phyloP scores from a whole-genome alignment of 2,113 vertebrate species.

The Craseonycteris thonglongyai region DNA sequence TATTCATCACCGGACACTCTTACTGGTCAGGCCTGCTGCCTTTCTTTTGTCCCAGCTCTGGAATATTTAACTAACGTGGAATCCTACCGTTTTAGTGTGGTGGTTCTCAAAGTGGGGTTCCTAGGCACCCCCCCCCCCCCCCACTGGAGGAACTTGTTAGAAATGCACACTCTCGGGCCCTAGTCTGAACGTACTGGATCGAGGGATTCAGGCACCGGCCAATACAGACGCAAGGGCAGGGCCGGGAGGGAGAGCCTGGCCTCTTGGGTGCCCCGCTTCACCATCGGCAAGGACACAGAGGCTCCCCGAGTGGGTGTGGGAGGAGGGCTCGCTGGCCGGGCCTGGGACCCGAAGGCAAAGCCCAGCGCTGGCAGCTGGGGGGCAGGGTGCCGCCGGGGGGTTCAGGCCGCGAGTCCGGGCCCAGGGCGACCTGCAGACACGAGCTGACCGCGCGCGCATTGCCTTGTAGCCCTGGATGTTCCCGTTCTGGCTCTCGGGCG shows the following conservation, averaged over 20 bases:
- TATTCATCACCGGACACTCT: fast-evolving
- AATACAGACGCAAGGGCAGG: not conserved
- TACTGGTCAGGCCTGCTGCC: fast-evolving
- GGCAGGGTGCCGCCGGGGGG: not conserved
- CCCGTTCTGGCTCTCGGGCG: constrained; percentile 93
- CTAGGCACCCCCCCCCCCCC: not conserved
- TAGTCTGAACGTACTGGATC: fast-evolving
- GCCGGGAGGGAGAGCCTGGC: not conserved
- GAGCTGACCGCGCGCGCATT: constrained; percentile 13
- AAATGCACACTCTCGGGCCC: not conserved
- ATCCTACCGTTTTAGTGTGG: fast-evolving
- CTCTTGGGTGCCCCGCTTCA: not conserved
- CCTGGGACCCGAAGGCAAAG: no score
- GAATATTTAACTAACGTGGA: not conserved
- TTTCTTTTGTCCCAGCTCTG: not conserved
- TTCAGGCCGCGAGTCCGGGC: fast-evolving
- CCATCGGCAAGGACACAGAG: not conserved
- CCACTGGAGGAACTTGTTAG: no score
- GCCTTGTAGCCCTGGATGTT: constrained; percentile 98
- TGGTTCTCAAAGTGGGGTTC: not conserved
- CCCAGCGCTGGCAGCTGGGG: fast-evolving
- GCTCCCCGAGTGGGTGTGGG: fast-evolving
- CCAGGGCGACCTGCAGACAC: constrained; percentile 19
- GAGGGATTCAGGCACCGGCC: not conserved
- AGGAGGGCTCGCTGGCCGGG: no score